Evolutionary conservation across 2,888 invertebrate species (phyloP), one percentile per base, ranked within the genome.

Genomic region (Hydriomena furcata): DNA sequence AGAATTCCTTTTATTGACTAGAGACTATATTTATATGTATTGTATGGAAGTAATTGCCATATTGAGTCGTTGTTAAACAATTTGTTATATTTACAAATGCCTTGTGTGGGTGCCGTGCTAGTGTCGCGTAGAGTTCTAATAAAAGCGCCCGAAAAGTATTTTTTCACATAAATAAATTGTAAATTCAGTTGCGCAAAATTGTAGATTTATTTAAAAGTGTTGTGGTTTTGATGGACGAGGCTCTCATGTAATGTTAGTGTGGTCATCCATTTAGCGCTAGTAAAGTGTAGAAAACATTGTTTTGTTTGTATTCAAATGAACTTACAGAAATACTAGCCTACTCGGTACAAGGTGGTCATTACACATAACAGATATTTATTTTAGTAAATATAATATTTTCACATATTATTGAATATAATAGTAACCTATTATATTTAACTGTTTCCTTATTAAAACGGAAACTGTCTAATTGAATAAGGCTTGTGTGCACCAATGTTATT

Each of bases 161-260:
- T 55, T 61, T 61, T 65, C 55, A 65, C 60, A 66, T 47, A 51
- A 54, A 52, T 51, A 45, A 61, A 52, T 47, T 51, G 44, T 47
- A 58, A 54, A 52, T 56, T 61, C 47, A 58, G 54, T 66, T 59
- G 61, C 60, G 49, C 44, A 42, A 51, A 57, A 60, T 13, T 56
- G 52, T 60, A 56, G 47, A 48, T 62, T 62, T 58, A n/a, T n/a
- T n/a, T 38, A 10, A 48, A 50, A 12, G 30, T 53, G 44, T 58
- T 53, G 66, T 70, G 68, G 66, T 70, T 69, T 65, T 65, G 69
- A 69, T 73, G 69, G 72, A 69, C 65, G 70, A 76, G 69, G 74
- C 80, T 80, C 83, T 81, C 78, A 68, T 76, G 68, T 79, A 67
- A 66, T 71, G 71, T 79, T 76, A 74, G 66, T 68, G 66, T 70